Evolutionary conservation across 2,888 invertebrate genomes (phyloP), one percentile per base, ranked within the genome.

Genomic region (Scelioninae gen. 2): DNA sequence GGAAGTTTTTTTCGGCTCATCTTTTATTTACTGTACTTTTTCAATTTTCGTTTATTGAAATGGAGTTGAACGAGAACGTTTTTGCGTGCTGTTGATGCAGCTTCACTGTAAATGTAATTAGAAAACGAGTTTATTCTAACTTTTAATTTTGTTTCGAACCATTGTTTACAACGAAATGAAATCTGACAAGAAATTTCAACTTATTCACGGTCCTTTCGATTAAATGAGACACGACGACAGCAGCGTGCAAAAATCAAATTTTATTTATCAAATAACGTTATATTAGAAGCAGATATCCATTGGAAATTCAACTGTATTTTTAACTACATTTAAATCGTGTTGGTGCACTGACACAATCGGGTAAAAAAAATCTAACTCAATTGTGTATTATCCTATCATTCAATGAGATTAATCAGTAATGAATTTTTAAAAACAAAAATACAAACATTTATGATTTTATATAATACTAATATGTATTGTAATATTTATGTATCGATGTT

Each of bases 21-120:
- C 35, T 5, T 31, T 31, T 45, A 25, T 43, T 22, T 33, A 13
- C 10, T 35, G 58, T 25, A 46, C 58, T 46, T 60, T 60, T 60
- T 46, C 45, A 60, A 60, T 60, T 60, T 60, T 35, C 46, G n/a
- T 48, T 16, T 48, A 48, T 31, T 48, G 31, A 48, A 48, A 52
- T 52, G 37, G 16, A 52, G 13, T 35, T 22, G 35, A 50, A 18
- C 50, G 33, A 28, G 33, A 50, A 45, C 48, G 16, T 16, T 31
- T 48, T 48, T 25, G 28, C 48, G 16, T 13, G 16, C 39, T 55
- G 41, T 33, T 13, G 15, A 13, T 19, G 22, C 25, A 31, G 22
- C n/a, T 19, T 19, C 11, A 9, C 28, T n/a, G 9, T 37, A 60
- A 60, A 60, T 60, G 48, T 48, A 60, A 60, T 60, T 60, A 60